Evolutionary conservation across 1,140 invertebrate genomes (phyloP).

Genomic region (Acyrthosiphon pisum): DNA sequence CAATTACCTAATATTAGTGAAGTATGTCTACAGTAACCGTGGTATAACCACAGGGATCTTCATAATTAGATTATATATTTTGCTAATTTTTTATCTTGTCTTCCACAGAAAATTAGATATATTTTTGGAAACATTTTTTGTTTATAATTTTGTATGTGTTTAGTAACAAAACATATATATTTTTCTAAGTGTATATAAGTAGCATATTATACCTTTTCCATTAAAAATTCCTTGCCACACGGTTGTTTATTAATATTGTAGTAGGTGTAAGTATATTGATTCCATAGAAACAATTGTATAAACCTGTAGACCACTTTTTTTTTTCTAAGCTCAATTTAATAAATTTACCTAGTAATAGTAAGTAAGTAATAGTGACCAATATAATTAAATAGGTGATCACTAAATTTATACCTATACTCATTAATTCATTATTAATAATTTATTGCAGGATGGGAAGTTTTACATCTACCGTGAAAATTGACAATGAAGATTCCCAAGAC

Average conservation of each 20-base stretch:
- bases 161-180: background rate
- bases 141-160: background rate
- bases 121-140: background rate
- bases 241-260: background rate
- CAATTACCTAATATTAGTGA: background rate
- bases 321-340: background rate
- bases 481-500: constrained; percentile 72
- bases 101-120: background rate
- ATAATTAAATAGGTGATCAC: background rate
- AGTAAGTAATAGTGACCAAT: background rate
- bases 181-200: background rate
- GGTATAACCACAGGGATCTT: background rate
- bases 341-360: background rate
- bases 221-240: background rate
- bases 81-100: background rate
- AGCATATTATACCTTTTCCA: background rate
- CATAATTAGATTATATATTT: background rate
- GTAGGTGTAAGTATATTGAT: background rate
- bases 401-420: background rate
- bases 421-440: background rate
- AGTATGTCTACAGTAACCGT: background rate
- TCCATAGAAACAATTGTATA: constrained; percentile 35
- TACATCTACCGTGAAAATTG: constrained; percentile 72
- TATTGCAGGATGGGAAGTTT: constrained; percentile 75
- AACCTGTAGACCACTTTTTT: background rate